These are phyloP conservation scores for Agrochola litura DNA, from an alignment of 2,888 invertebrate species.

Conservation along the genomic window DNA sequence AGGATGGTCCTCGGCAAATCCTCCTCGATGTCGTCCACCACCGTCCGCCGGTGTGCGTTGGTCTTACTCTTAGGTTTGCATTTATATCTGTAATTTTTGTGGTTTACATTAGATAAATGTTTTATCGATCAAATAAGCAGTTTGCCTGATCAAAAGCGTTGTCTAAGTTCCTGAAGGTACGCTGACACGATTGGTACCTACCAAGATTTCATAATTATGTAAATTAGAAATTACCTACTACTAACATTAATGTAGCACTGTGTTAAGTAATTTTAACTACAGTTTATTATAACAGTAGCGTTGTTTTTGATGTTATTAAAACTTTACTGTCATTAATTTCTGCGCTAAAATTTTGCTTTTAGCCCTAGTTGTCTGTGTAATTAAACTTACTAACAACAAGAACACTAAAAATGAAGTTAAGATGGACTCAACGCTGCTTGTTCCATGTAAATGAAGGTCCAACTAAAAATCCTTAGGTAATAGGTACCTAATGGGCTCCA, in stretches of 20 bases:
- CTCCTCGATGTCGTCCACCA: too few relatives aligned
- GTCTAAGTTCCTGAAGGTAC: neutral
- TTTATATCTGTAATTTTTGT: neutral
- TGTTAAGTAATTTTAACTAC: slow-evolving; percentile 1
- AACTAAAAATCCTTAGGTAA: neutral
- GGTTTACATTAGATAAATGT: too few relatives aligned
- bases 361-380: slow-evolving; percentile 1
- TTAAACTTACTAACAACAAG: slow-evolving; percentile 12
- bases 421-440: neutral
- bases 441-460: neutral
- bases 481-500: neutral
- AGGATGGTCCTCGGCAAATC: too few relatives aligned
- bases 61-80: too few relatives aligned
- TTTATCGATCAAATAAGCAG: neutral
- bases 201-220: neutral
- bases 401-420: slow-evolving; percentile 6
- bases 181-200: neutral
- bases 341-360: neutral
- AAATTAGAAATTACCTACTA: neutral
- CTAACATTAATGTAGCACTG: neutral
- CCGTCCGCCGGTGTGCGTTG: too few relatives aligned
- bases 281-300: neutral
- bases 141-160: too few relatives aligned
- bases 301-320: neutral
- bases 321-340: slow-evolving; percentile 1